Conservation (phyloP, 1,140 invertebrate genomes). For the Apis cerana region DNA sequence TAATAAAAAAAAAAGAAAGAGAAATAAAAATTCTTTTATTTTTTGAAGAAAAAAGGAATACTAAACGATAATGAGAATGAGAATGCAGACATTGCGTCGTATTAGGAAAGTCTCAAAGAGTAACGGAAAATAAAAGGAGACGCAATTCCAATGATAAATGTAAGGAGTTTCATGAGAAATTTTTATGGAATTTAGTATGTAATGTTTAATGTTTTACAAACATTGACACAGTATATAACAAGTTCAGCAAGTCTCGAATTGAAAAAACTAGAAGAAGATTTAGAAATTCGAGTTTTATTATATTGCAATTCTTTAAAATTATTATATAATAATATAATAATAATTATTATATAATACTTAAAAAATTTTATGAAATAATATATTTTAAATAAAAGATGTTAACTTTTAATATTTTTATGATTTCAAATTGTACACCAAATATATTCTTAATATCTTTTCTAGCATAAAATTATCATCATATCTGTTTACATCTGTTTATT, state of each 20-base stretch:
- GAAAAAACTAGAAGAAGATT: background rate
- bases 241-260: slow-evolving; percentile 13
- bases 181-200: slow-evolving; percentile 17
- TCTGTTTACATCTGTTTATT: background rate
- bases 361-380: no score
- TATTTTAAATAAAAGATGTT: background rate
- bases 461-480: no score
- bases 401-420: background rate
- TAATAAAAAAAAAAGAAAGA: background rate
- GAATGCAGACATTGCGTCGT: slow-evolving; percentile 9
- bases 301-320: background rate
- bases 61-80: slow-evolving; percentile 7
- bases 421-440: background rate
- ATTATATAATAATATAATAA: background rate
- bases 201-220: background rate
- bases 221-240: background rate
- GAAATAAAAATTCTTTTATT: background rate
- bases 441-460: no score
- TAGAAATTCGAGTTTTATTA: background rate
- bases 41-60: background rate
- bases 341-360: no score
- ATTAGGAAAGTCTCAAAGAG: slow-evolving; percentile 17
- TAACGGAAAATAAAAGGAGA: background rate
- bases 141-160: slow-evolving; percentile 8
- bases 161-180: background rate